Percentiles rank a stretch among this genome's conserved stretches.
These are phyloP conservation scores for Hydropsyche tenuis DNA, from an alignment of 1,140 invertebrate species.

Conservation along the genomic window DNA sequence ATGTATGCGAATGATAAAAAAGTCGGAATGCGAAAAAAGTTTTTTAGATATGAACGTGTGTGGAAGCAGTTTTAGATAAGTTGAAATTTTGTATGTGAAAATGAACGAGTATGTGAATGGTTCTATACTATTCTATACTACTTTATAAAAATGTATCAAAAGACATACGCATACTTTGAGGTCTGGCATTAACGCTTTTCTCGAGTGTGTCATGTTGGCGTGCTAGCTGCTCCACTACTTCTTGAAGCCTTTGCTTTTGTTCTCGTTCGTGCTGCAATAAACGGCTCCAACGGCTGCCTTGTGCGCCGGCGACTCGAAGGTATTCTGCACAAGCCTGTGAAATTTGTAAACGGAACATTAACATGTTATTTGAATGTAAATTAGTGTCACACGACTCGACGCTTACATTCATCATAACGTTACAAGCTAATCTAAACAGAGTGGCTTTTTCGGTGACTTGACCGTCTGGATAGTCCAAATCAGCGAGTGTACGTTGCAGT, in stretches of 20 bases:
- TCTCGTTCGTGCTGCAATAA: conserved; percentile 94
- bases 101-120: neutral
- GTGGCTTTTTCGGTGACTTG: conserved; percentile 89
- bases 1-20: too few relatives aligned
- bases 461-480: conserved; percentile 78
- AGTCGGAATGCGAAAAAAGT: too few relatives aligned
- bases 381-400: neutral
- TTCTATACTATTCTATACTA: too few relatives aligned
- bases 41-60: too few relatives aligned
- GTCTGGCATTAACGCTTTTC: conserved; percentile 59
- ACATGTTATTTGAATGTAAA: neutral
- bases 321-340: conserved; percentile 88
- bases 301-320: conserved; percentile 82
- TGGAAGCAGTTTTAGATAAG: too few relatives aligned
- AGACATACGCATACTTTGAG: conserved; percentile 52
- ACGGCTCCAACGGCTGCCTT: conserved; percentile 89
- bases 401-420: conserved; percentile 95
- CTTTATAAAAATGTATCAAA: neutral
- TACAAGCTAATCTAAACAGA: conserved; percentile 91
- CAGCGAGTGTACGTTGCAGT: conserved; percentile 83
- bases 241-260: conserved; percentile 91
- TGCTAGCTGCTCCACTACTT: conserved; percentile 96
- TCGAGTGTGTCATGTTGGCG: conserved; percentile 91
- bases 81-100: neutral
- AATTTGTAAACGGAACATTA: conserved; percentile 35